phyloP scores from a whole-genome alignment of 1,140 invertebrate species.

The Sipha flava region DNA sequence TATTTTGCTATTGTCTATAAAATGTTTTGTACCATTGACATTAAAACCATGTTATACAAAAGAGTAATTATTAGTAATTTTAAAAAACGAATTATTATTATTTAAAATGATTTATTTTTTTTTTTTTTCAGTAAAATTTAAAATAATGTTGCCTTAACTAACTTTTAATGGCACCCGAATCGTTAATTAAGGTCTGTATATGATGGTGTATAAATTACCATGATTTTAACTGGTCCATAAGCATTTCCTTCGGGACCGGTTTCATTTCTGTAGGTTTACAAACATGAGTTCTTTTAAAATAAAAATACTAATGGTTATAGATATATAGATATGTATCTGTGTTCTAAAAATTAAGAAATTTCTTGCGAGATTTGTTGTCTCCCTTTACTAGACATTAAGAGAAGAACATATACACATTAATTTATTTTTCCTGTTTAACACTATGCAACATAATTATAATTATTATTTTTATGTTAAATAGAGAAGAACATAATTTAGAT shows the following conservation, averaged over 20 bases:
- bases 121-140: neutral
- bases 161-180: neutral
- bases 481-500: no score
- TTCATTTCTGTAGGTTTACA: neutral
- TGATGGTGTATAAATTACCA: neutral
- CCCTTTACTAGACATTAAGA: neutral
- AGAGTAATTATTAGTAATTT: neutral
- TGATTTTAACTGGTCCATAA: neutral
- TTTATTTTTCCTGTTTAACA: no score
- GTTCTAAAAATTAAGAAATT: neutral
- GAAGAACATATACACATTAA: no score
- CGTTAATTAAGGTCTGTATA: neutral
- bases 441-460: no score
- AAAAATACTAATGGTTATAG: neutral
- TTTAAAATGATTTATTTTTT: neutral
- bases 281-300: conserved; percentile 3
- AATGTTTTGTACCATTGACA: neutral
- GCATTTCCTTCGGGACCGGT: conserved; percentile 4
- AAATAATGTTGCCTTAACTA: neutral
- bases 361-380: neutral
- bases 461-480: no score
- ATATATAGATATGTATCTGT: neutral
- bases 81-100: neutral
- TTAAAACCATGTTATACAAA: neutral
- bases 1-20: neutral